A percentile compares a stretch with the other conserved stretches of the same genome.
phyloP scores from a whole-genome alignment of 2,888 invertebrate species.

The Aelia acuminata region DNA sequence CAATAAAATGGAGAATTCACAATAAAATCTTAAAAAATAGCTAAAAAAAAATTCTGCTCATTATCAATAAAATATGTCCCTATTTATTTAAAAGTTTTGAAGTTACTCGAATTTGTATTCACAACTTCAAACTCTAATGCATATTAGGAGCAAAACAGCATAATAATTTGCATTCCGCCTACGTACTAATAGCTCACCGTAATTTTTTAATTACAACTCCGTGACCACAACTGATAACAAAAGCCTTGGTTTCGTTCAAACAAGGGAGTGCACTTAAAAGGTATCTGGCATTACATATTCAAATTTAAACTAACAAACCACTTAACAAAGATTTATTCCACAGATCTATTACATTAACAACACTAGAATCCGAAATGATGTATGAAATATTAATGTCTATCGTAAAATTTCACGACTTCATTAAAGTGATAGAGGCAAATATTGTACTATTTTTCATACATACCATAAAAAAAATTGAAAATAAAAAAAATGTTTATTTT shows the following conservation, averaged over 20 bases:
- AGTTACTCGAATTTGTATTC: background rate
- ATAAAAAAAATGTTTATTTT: too few relatives aligned
- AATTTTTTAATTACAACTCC: constrained; percentile 40
- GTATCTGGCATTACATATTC: constrained; percentile 12
- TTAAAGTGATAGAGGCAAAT: background rate
- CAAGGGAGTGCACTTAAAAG: constrained; percentile 28
- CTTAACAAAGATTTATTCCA: background rate
- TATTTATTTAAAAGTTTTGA: background rate
- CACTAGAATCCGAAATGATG: background rate
- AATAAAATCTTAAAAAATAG: background rate
- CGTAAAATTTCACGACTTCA: background rate
- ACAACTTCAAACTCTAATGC: background rate
- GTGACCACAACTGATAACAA: constrained; percentile 36
- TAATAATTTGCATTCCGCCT: background rate
- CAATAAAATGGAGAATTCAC: background rate
- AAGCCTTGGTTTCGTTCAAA: constrained; percentile 1
- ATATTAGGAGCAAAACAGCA: background rate
- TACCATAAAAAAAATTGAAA: background rate
- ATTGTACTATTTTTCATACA: background rate
- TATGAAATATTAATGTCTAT: background rate
- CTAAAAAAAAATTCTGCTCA: background rate
- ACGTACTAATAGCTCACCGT: constrained; percentile 1
- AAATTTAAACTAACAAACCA: constrained; percentile 18
- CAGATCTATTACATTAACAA: constrained; percentile 13
- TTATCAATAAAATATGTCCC: background rate